Percentiles rank a stretch among this genome's conserved stretches.
Evolutionary conservation across 2,888 invertebrate species (phyloP).

Genomic region (Rhimphoctona megacephalus): DNA sequence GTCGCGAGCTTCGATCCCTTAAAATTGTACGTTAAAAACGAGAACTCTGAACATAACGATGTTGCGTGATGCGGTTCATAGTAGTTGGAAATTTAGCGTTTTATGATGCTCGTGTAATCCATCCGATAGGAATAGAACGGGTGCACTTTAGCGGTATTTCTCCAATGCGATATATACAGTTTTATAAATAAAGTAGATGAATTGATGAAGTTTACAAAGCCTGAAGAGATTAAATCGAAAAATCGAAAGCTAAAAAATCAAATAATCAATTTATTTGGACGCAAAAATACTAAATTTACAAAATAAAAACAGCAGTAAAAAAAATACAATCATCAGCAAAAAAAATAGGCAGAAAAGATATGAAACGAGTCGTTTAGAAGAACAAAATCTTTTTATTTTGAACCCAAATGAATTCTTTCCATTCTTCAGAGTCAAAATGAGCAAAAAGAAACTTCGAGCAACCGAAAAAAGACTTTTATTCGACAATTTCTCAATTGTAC

Average conservation of each 20-base stretch:
- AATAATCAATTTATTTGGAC: not conserved
- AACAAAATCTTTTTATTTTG: not conserved
- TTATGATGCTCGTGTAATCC: slow-evolving; percentile 28
- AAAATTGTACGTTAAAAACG: slow-evolving; percentile 48
- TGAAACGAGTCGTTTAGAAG: not conserved
- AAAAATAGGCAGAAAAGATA: too few species aligned
- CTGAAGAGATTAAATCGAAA: not conserved
- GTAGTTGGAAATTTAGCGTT: slow-evolving; percentile 22
- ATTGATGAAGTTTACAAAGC: not conserved
- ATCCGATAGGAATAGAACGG: slow-evolving; percentile 42
- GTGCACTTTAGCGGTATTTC: slow-evolving; percentile 49
- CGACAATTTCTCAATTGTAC: not conserved
- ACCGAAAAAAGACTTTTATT: not conserved
- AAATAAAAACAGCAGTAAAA: not conserved
- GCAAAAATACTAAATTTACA: not conserved
- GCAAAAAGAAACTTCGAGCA: not conserved
- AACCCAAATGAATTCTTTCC: not conserved
- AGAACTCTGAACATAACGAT: slow-evolving; percentile 30
- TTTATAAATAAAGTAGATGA: slow-evolving; percentile 20
- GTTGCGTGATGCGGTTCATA: slow-evolving; percentile 30
- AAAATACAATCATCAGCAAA: too few species aligned
- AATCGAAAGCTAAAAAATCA: not conserved
- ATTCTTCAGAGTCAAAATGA: not conserved
- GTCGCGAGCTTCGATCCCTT: slow-evolving; percentile 15
- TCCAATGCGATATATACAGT: slow-evolving; percentile 27